These are phyloP conservation scores for Tricholaema leucomelas DNA, from an alignment of 2,113 vertebrate genomes.

Conservation along the genomic window DNA sequence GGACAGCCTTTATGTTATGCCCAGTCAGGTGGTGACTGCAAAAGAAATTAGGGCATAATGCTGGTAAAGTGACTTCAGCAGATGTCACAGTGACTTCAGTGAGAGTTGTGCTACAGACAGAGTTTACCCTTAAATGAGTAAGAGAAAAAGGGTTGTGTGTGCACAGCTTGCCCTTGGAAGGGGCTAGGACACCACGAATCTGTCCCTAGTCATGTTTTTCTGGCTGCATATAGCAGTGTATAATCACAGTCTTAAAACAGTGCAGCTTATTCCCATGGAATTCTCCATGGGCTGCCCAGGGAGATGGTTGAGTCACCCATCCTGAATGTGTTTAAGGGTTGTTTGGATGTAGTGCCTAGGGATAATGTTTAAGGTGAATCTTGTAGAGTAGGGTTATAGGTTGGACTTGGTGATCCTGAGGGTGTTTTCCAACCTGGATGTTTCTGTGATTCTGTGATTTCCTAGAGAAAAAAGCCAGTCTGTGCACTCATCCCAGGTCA, in stretches of 20 bases:
- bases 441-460: not conserved
- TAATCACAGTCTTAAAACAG: not conserved
- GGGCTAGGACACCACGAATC: accelerated
- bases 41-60: not conserved
- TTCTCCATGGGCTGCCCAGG: not conserved
- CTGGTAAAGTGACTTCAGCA: not conserved
- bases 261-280: not conserved
- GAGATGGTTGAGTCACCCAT: no score
- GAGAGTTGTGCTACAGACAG: not conserved
- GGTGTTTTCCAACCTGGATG: no score
- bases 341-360: no score
- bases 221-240: not conserved
- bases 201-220: not conserved
- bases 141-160: not conserved
- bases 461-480: not conserved
- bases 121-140: accelerated
- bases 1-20: not conserved
- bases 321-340: no score
- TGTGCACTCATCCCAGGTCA: not conserved
- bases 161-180: not conserved
- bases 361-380: no score
- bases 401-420: no score
- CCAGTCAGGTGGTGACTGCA: not conserved
- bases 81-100: not conserved
- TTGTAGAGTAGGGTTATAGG: no score